Evolutionary conservation across 1,140 invertebrate species (phyloP).

Genomic region (Ectropis grisescens): DNA sequence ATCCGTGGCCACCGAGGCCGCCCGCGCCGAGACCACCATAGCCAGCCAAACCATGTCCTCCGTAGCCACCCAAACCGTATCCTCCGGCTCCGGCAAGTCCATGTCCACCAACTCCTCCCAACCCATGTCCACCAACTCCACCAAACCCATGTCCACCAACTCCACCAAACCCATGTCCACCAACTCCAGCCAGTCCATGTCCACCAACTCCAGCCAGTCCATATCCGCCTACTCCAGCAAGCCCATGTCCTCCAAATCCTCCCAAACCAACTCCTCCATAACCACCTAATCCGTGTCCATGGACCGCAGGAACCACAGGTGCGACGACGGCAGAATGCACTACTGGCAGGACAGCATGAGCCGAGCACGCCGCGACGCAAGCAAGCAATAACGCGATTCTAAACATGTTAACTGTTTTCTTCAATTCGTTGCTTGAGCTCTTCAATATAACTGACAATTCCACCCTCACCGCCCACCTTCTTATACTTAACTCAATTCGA

Average conservation of each 20-base stretch:
- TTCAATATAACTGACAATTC: constrained; percentile 20
- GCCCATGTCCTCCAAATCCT: not conserved
- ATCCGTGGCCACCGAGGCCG: not conserved
- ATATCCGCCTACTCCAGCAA: not conserved
- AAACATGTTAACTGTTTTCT: constrained; percentile 26
- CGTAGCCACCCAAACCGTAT: too few species aligned
- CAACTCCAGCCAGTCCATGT: not conserved
- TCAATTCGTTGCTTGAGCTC: constrained; percentile 1
- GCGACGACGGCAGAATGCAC: constrained; percentile 19
- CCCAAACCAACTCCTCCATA: constrained; percentile 1
- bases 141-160: too few species aligned
- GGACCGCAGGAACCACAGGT: constrained; percentile 10
- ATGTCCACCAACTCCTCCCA: too few species aligned
- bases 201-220: not conserved
- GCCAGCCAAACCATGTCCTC: constrained; percentile 10
- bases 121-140: too few species aligned
- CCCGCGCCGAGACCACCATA: constrained; percentile 7
- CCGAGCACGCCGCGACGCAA: constrained; percentile 26
- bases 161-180: not conserved
- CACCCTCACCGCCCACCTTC: constrained; percentile 16
- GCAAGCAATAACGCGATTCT: constrained; percentile 21
- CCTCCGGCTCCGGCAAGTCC: too few species aligned
- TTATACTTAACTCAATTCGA: constrained; percentile 42
- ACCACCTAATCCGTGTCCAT: constrained; percentile 1
- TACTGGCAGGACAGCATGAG: constrained; percentile 30